Conservation (phyloP, 2,888 invertebrate species). For the Anagyrus pseudococci region DNA sequence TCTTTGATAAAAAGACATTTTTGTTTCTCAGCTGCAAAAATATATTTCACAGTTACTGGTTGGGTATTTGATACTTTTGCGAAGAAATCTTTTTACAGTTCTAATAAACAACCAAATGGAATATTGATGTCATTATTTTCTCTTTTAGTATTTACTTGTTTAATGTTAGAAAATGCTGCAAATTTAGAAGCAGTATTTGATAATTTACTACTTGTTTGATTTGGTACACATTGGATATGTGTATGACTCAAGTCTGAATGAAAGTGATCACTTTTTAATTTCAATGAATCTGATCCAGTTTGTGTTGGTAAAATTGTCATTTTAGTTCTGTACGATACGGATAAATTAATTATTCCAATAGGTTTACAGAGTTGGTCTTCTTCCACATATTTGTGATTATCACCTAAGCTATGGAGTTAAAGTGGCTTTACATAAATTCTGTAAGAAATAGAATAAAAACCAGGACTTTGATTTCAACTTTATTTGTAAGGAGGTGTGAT, state of each 20-base stretch:
- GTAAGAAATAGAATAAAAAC: conserved; percentile 90
- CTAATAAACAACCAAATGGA: too few species aligned
- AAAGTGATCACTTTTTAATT: conserved; percentile 93
- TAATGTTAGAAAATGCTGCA: too few species aligned
- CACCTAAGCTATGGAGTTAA: conserved; percentile 76
- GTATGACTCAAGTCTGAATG: conserved; percentile 76
- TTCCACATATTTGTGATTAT: conserved; percentile 78
- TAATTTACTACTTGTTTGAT: too few species aligned
- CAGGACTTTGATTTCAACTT: conserved; percentile 85
- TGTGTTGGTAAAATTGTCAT: conserved; percentile 88
- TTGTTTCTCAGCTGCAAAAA: too few species aligned
- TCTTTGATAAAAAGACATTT: too few species aligned
- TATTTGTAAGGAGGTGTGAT: conserved; percentile 93
- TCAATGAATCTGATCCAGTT: conserved; percentile 74
- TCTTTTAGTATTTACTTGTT: too few species aligned
- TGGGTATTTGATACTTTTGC: too few species aligned
- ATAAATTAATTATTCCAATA: conserved; percentile 81
- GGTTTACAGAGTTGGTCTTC: conserved; percentile 89
- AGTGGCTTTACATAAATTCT: conserved; percentile 84
- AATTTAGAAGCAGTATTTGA: too few species aligned
- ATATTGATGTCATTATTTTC: too few species aligned
- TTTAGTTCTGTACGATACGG: conserved; percentile 87
- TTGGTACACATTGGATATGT: conserved; percentile 70
- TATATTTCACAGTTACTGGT: too few species aligned
- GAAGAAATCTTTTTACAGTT: too few species aligned